phyloP scores from a whole-genome alignment of 2,888 invertebrate species.

The Aleiodes alternator region DNA sequence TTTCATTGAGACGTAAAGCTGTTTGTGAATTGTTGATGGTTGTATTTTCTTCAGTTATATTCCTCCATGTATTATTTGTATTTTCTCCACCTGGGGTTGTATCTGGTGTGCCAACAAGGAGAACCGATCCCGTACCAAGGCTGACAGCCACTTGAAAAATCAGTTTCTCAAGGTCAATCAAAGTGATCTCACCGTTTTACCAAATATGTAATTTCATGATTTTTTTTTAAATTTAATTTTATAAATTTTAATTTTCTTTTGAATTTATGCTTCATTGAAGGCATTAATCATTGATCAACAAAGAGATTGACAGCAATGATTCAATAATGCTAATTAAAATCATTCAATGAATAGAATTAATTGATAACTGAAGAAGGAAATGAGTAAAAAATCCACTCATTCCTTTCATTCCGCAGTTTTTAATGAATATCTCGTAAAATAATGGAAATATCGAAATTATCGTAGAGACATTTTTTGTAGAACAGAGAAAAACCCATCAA shows the following conservation, averaged over 20 bases:
- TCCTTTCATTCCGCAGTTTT: no score
- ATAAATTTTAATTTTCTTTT: not conserved
- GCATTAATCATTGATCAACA: no score
- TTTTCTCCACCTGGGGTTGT: slow-evolving; percentile 14
- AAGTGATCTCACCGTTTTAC: slow-evolving; percentile 50
- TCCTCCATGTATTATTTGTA: slow-evolving; percentile 56
- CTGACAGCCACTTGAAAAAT: slow-evolving; percentile 74
- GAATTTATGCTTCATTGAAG: not conserved
- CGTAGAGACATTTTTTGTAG: not conserved
- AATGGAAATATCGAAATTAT: no score
- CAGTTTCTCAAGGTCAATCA: slow-evolving; percentile 64
- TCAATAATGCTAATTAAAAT: not conserved
- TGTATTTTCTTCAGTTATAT: slow-evolving; percentile 54
- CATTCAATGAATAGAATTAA: not conserved
- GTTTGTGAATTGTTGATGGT: slow-evolving; percentile 6
- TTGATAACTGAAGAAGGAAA: not conserved
- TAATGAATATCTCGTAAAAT: no score
- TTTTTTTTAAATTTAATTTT: not conserved
- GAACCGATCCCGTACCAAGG: slow-evolving; percentile 71
- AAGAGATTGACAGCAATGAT: not conserved
- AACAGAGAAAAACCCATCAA: not conserved
- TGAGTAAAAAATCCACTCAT: not conserved
- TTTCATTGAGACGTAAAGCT: not conserved
- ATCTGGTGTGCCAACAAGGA: slow-evolving; percentile 63
- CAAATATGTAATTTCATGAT: not conserved